These are phyloP conservation scores for Mycalesis mineus DNA, from an alignment of 2,888 invertebrate genomes.

Conservation along the genomic window DNA sequence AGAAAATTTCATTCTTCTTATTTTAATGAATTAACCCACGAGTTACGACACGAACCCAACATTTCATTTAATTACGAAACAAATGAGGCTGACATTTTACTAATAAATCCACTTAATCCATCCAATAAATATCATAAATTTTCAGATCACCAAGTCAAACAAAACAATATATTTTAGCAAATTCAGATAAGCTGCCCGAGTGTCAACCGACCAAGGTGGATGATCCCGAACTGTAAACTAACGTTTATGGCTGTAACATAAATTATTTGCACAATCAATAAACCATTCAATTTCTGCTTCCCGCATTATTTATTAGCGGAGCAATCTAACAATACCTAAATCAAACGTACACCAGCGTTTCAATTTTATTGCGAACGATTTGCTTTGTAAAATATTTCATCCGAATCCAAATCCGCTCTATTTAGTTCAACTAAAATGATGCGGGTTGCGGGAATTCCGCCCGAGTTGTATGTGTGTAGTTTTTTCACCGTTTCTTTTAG, in stretches of 20 bases:
- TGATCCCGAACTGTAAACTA: too few relatives aligned
- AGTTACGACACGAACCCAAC: too few relatives aligned
- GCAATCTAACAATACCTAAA: slow-evolving; percentile 1
- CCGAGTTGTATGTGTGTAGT: neutral
- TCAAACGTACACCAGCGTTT: neutral
- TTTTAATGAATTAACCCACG: too few relatives aligned
- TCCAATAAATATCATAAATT: too few relatives aligned
- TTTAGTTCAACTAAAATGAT: neutral
- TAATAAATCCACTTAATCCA: too few relatives aligned
- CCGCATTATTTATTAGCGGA: slow-evolving; percentile 1
- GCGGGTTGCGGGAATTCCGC: neutral
- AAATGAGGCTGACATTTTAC: too few relatives aligned
- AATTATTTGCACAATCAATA: neutral
- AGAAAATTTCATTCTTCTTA: too few relatives aligned
- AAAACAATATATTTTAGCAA: too few relatives aligned
- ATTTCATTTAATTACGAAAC: too few relatives aligned
- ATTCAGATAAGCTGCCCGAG: too few relatives aligned
- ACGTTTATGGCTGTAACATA: neutral
- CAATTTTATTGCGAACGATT: slow-evolving; percentile 1
- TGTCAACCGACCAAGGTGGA: too few relatives aligned
- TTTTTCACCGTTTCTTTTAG: neutral
- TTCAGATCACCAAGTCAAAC: too few relatives aligned
- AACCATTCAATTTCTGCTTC: neutral
- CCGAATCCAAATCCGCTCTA: neutral
- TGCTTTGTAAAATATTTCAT: slow-evolving; percentile 1